phyloP scores from a whole-genome alignment of 1,140 invertebrate species.

The Apis cerana region DNA sequence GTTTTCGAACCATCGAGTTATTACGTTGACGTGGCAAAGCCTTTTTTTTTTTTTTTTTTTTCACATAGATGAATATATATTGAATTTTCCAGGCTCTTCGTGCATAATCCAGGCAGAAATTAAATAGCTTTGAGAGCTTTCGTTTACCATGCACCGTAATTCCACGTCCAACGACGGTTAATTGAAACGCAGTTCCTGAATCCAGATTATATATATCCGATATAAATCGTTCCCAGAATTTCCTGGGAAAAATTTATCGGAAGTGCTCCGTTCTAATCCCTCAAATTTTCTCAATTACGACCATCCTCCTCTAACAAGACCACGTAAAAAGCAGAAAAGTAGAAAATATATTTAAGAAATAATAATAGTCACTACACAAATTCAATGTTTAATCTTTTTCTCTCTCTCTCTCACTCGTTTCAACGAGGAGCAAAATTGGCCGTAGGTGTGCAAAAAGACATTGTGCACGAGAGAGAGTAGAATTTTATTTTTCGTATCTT shows the following conservation, averaged over 20 bases:
- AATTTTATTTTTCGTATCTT: background rate
- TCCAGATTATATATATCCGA: no score
- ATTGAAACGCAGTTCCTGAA: background rate
- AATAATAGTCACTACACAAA: no score
- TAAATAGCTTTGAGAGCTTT: conserved; percentile 11
- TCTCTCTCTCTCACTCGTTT: no score
- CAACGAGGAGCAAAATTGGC: background rate
- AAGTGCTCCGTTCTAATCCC: no score
- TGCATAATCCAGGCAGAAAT: conserved; percentile 15
- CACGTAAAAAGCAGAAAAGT: no score
- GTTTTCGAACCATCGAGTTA: conserved; percentile 50
- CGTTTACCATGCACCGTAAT: background rate
- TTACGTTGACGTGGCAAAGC: conserved; percentile 20
- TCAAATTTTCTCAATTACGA: no score
- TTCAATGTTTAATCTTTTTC: no score
- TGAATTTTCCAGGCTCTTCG: conserved; percentile 14
- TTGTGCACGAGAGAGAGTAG: background rate
- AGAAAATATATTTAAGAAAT: no score
- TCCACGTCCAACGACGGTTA: background rate
- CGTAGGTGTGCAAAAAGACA: background rate
- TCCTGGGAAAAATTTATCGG: no score
- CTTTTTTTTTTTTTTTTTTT: background rate
- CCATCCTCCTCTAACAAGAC: no score
- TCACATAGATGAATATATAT: conserved; percentile 7
- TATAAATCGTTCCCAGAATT: no score